Base-by-base conservation (phyloP, 2,888 invertebrate genomes). In the Scaptomyza caliginosa region DNA sequence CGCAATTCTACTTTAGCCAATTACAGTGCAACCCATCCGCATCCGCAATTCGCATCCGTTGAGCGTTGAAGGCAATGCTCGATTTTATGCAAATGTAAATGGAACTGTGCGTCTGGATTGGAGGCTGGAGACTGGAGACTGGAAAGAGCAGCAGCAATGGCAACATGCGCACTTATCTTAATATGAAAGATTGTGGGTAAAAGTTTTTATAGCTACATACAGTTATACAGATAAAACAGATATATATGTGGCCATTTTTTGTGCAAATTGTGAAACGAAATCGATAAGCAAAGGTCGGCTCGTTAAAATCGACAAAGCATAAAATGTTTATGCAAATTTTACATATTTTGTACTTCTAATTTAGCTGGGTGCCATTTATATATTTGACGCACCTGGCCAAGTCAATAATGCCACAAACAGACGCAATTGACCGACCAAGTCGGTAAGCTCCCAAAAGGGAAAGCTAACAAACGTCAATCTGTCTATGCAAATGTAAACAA, bases 1-100 rank as follows among this genome's bases (percentile, higher is more conserved):
- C 80, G 84, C 80, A 88, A 88, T 83, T 86, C 72, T 77, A 79
- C 86, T 88, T 71, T 69, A 74, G 72, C 86, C 83, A 84, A 88
- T 84, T 86, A 77, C 77, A 79, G 72, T 80, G 77, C 85, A 85
- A 67, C 66, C 66, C 85, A 64, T 59, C 58, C 69, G 54, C 60
- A 52, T 54, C 49, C 58, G 36, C 46, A 64, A 34, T 57, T 40
- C 63, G 62, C 39, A 32, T 50, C 26, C 26, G 17, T 5, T 30
- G 23, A 19, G 28, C 34, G 28, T 42, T 32, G 38, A 28, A 30
- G 23, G 26, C 45, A 3, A 23, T 43, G 8, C 30, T 52, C n/a
- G 51, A 46, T 46, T 68, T 86, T 81, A 87, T 87, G 85, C 77
- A 85, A 87, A 86, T 74, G 40, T 43, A 50, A 63, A 63, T 40